A percentile compares a stretch with the other conserved stretches of the same genome.
Conservation (phyloP, 2,797 vertebrate genomes). For the Leuciscus waleckii region DNA sequence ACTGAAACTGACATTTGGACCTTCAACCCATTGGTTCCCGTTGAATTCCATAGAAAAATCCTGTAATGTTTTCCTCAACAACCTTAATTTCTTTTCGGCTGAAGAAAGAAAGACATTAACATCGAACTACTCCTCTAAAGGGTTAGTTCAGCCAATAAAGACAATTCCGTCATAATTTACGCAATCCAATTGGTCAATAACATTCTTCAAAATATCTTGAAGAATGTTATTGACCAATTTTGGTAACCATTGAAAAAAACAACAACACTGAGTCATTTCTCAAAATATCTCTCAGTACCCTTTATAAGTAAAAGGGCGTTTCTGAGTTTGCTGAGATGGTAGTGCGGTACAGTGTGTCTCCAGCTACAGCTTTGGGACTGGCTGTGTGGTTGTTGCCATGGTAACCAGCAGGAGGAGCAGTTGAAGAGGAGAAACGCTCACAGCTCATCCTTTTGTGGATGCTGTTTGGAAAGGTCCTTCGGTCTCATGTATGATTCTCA, state of each 20-base stretch:
- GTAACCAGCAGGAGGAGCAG: slow-evolving; percentile 18
- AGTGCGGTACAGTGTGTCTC: not conserved
- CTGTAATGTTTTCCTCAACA: no score
- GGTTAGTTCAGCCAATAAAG: not conserved
- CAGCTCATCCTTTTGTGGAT: not conserved
- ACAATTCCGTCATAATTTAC: no score
- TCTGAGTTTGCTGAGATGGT: not conserved
- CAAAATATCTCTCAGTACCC: not conserved
- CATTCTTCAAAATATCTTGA: not conserved
- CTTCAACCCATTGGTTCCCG: no score
- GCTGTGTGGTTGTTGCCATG: slow-evolving; percentile 40
- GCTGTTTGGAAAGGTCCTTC: not conserved
- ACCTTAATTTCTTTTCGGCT: no score
- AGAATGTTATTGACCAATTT: not conserved
- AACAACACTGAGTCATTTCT: not conserved
- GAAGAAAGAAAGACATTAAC: no score
- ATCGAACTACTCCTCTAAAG: no score
- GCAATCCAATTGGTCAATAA: not conserved
- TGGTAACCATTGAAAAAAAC: not conserved
- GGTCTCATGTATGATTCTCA: not conserved
- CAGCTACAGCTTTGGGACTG: not conserved
- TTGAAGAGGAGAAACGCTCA: not conserved
- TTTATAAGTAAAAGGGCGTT: no score
- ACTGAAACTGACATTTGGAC: no score
- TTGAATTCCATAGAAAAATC: no score